Conservation (phyloP, 2,113 vertebrate species). For the Nyctibius bracteatus region DNA sequence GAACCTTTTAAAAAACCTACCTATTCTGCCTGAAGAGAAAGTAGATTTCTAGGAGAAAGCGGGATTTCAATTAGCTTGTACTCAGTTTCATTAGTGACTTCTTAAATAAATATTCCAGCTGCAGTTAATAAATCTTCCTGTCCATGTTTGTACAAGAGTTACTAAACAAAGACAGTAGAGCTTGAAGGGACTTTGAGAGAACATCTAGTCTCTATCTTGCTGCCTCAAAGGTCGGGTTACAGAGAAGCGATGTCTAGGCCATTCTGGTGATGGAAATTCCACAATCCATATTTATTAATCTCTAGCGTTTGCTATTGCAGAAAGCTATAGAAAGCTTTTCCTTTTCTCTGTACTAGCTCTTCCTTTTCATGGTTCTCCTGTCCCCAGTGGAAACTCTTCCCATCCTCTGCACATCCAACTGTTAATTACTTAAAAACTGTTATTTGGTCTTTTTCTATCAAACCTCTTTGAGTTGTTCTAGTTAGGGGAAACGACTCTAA, state of each 20-base stretch:
- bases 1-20: background rate
- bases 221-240: background rate
- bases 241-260: accelerated
- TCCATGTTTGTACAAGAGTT: background rate
- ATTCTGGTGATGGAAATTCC: background rate
- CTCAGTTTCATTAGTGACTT: background rate
- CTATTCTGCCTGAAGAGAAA: background rate
- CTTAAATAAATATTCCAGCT: background rate
- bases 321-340: background rate
- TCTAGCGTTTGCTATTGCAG: background rate
- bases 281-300: background rate
- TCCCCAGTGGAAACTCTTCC: background rate
- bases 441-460: background rate
- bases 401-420: accelerated
- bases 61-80: background rate
- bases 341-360: background rate
- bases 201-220: background rate
- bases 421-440: background rate
- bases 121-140: background rate
- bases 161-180: background rate
- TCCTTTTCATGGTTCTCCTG: background rate
- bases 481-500: background rate
- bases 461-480: background rate
- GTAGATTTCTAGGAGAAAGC: background rate
- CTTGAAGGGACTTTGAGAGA: background rate